Conservation (phyloP, 2,888 invertebrate genomes). For the Aethes cnicana region DNA sequence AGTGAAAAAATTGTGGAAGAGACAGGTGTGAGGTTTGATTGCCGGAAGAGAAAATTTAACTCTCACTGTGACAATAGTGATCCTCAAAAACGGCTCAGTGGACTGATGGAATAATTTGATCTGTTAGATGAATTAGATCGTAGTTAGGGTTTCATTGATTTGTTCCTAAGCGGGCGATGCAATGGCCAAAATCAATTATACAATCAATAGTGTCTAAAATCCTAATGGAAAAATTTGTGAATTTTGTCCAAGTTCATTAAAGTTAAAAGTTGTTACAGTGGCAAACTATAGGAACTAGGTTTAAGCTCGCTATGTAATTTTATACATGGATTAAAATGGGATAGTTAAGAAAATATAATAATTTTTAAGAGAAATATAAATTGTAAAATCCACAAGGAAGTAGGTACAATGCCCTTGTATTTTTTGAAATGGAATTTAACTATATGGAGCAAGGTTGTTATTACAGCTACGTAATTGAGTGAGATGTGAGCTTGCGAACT, state of each 20-base stretch:
- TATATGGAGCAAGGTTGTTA: constrained; percentile 10
- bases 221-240: no score
- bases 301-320: constrained; percentile 26
- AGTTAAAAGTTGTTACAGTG: constrained; percentile 10
- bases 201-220: no score
- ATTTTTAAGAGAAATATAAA: constrained; percentile 13
- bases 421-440: constrained; percentile 13
- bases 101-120: constrained; percentile 32
- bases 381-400: constrained; percentile 1
- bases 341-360: constrained; percentile 17
- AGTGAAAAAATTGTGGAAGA: constrained; percentile 74
- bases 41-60: constrained; percentile 66
- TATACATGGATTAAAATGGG: constrained; percentile 21
- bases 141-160: constrained; percentile 6
- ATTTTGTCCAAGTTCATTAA: background rate
- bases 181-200: constrained; percentile 17
- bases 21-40: constrained; percentile 70
- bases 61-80: constrained; percentile 53
- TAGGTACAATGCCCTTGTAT: background rate
- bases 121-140: constrained; percentile 9
- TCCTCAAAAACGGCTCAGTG: constrained; percentile 60
- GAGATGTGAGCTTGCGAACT: constrained; percentile 16
- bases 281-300: constrained; percentile 17
- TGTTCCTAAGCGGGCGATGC: constrained; percentile 1
- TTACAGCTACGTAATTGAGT: constrained; percentile 14